phyloP scores from a whole-genome alignment of 2,888 invertebrate species.

The Cerastis rubricosa region DNA sequence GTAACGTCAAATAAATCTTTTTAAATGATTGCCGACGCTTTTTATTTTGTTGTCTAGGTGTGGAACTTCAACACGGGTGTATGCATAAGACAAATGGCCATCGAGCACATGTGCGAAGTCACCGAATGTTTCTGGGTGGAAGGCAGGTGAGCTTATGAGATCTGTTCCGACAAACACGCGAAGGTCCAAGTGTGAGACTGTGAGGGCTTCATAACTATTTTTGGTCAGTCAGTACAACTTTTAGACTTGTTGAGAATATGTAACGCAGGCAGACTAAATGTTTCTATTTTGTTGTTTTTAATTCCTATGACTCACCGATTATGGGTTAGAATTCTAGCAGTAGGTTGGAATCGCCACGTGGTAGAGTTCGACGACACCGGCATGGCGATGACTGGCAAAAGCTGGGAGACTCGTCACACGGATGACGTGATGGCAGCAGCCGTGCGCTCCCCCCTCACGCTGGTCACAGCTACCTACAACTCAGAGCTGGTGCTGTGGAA shows the following conservation, averaged over 20 bases:
- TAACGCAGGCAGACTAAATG: no score
- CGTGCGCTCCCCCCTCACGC: constrained; percentile 91
- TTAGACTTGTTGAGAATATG: not conserved
- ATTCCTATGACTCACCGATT: not conserved
- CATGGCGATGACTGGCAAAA: constrained; percentile 90
- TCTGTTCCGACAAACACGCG: not conserved
- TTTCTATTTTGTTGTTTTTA: not conserved
- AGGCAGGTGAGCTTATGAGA: constrained; percentile 82
- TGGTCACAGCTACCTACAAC: constrained; percentile 94
- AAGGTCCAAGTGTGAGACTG: not conserved
- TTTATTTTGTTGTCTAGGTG: constrained; percentile 81
- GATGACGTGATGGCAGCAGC: constrained; percentile 94
- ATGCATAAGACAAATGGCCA: constrained; percentile 93
- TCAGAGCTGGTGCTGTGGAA: constrained; percentile 96
- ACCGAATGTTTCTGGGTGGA: constrained; percentile 91
- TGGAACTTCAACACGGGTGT: constrained; percentile 97
- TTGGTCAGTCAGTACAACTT: not conserved
- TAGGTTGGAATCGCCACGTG: constrained; percentile 95
- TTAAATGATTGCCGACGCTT: not conserved
- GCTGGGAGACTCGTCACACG: constrained; percentile 93
- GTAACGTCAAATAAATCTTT: not conserved
- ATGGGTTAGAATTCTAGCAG: constrained; percentile 92
- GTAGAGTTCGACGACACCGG: constrained; percentile 92
- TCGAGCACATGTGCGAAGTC: constrained; percentile 91
- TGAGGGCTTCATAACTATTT: not conserved